A percentile compares a stretch with the other conserved stretches of the same genome.
Evolutionary conservation across 2,888 invertebrate genomes (phyloP).

Genomic region (Hoplodrina ambigua): DNA sequence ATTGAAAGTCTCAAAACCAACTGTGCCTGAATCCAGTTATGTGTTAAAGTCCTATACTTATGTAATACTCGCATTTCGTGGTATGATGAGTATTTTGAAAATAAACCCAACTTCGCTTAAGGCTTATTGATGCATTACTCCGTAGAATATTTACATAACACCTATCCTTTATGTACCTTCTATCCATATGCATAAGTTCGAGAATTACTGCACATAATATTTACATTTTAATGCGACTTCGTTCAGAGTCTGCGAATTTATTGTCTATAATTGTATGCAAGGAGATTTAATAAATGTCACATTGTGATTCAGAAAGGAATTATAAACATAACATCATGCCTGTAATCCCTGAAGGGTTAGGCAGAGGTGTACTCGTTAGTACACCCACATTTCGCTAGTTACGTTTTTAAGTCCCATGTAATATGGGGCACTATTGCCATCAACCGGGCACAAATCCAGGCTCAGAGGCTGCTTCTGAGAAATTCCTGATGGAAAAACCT

Average conservation of each 20-base stretch:
- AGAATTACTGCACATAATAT: constrained; percentile 42
- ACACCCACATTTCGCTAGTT: too few species aligned
- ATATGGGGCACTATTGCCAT: too few species aligned
- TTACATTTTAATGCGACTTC: constrained; percentile 36
- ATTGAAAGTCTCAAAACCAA: too few species aligned
- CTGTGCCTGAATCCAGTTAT: background rate
- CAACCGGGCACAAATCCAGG: too few species aligned
- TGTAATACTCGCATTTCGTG: constrained; percentile 6
- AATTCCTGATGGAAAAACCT: too few species aligned
- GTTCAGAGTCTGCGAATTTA: constrained; percentile 14
- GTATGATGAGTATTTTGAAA: constrained; percentile 39
- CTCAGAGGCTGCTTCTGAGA: too few species aligned
- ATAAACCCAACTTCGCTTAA: constrained; percentile 28
- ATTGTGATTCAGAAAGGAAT: constrained; percentile 5
- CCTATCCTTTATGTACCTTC: constrained; percentile 21
- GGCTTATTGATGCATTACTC: constrained; percentile 32
- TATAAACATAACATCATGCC: background rate
- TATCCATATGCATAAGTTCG: constrained; percentile 33
- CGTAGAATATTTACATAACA: constrained; percentile 48
- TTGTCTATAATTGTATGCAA: background rate
- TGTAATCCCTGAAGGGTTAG: too few species aligned
- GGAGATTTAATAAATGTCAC: background rate
- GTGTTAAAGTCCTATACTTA: background rate
- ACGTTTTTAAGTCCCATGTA: too few species aligned
- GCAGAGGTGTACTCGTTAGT: too few species aligned